Percentiles rank a stretch among this genome's conserved stretches.
Conservation (phyloP, 2,113 vertebrate species). For the Daubentonia madagascariensis region DNA sequence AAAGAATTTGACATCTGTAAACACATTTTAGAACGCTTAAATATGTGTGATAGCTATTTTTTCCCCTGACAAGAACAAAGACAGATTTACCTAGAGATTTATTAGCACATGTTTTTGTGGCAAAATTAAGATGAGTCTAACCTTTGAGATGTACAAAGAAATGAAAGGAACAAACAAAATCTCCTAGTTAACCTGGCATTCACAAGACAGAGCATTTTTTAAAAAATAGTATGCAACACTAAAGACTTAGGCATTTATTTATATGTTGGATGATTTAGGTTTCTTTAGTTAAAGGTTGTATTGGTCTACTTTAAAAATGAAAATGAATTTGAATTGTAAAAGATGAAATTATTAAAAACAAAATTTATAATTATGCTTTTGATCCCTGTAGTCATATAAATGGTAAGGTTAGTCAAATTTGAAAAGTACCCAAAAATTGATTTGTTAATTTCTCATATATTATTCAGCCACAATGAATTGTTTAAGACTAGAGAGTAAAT, state of each 20-base stretch:
- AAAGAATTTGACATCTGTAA: background rate
- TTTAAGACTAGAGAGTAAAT: background rate
- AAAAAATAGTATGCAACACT: rapidly evolving
- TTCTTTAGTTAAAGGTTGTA: background rate
- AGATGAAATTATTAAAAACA: background rate
- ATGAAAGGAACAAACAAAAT: background rate
- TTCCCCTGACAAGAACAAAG: background rate
- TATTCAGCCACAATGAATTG: too few relatives aligned
- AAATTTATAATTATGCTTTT: background rate
- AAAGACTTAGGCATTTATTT: background rate
- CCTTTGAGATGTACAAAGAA: background rate
- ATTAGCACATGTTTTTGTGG: background rate
- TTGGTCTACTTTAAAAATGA: background rate
- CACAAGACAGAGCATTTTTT: background rate
- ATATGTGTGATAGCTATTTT: background rate
- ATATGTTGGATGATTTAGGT: background rate
- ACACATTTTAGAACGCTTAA: background rate
- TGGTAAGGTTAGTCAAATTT: background rate
- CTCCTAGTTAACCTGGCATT: background rate
- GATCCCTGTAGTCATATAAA: background rate
- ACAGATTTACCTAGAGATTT: background rate
- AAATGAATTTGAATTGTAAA: background rate
- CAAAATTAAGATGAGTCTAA: background rate
- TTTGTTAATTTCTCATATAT: rapidly evolving
- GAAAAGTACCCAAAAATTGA: background rate